Evolutionary conservation across 1,140 invertebrate genomes (phyloP).

Genomic region (Mamestra configurata): DNA sequence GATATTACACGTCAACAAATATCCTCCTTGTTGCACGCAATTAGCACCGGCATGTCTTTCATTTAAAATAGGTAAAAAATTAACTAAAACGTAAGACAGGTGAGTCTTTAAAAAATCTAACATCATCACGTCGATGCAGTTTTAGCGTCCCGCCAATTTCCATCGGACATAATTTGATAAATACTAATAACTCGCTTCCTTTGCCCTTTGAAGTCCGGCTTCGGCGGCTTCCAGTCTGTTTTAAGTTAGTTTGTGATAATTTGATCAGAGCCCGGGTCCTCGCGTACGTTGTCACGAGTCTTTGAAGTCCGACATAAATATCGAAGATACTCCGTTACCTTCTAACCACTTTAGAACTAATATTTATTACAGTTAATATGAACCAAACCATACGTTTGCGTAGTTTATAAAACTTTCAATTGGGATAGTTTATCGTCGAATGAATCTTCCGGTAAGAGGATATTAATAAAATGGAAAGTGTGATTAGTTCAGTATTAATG

Average conservation of each 20-base stretch:
- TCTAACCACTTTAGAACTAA: constrained; percentile 3
- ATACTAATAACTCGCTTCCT: constrained; percentile 48
- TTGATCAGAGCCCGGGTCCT: constrained; percentile 54
- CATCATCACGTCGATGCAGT: not conserved
- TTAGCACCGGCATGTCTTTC: too few relatives aligned
- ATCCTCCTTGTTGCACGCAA: too few relatives aligned
- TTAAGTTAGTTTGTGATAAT: constrained; percentile 60
- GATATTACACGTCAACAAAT: too few relatives aligned
- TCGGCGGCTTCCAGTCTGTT: constrained; percentile 23
- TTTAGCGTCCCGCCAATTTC: constrained; percentile 31
- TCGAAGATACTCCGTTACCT: not conserved
- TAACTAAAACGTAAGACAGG: constrained; percentile 1
- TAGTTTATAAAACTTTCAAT: constrained; percentile 13
- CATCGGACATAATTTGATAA: constrained; percentile 41
- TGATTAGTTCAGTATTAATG: constrained; percentile 7
- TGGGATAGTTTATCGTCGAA: not conserved
- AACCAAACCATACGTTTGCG: too few relatives aligned
- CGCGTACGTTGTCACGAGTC: constrained; percentile 39
- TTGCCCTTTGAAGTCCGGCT: constrained; percentile 46
- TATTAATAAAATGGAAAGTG: not conserved
- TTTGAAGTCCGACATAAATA: constrained; percentile 31
- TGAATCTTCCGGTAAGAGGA: not conserved
- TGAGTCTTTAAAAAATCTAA: constrained; percentile 15
- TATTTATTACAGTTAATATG: constrained; percentile 13
- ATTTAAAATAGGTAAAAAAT: not conserved